Conservation (phyloP, 2,797 vertebrate genomes). For the Dryobates pubescens region DNA sequence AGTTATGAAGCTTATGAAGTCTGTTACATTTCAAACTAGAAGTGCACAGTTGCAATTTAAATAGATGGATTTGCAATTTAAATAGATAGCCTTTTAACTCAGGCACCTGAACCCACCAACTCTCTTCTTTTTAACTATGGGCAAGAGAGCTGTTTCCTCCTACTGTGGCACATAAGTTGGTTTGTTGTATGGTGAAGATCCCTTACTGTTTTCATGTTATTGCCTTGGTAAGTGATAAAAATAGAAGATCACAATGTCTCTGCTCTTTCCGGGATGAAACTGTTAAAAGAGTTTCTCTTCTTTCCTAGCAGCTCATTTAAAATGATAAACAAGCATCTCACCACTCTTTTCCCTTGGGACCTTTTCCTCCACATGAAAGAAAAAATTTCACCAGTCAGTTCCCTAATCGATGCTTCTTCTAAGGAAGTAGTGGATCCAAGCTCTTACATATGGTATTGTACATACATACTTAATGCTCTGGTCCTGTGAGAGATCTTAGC, state of each 20-base stretch:
- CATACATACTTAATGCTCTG: not conserved
- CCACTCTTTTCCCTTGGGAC: not conserved
- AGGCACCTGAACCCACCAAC: not conserved
- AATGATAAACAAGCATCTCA: constrained; percentile 32
- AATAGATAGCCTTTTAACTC: not conserved
- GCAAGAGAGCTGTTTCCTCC: not conserved
- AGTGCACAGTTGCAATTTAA: not conserved
- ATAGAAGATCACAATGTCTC: not conserved
- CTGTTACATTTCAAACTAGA: not conserved
- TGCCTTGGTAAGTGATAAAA: not conserved
- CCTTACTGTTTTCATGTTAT: not conserved
- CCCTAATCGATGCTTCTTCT: not conserved
- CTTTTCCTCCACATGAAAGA: constrained; percentile 17
- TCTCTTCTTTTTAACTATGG: not conserved
- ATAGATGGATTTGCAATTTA: not conserved
- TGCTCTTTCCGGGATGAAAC: not conserved
- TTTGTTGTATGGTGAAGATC: not conserved
- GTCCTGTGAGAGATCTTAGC: constrained; percentile 45
- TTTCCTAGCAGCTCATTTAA: not conserved
- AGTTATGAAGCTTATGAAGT: not conserved
- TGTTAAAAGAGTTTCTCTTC: not conserved
- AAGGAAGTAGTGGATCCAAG: constrained; percentile 16
- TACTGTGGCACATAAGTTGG: not conserved
- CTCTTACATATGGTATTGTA: constrained; percentile 16
- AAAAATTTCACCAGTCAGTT: not conserved